Percentiles rank a stretch among this genome's conserved stretches.
Conservation (phyloP, 2,113 vertebrate genomes). For the Stigmatopora nigra region DNA sequence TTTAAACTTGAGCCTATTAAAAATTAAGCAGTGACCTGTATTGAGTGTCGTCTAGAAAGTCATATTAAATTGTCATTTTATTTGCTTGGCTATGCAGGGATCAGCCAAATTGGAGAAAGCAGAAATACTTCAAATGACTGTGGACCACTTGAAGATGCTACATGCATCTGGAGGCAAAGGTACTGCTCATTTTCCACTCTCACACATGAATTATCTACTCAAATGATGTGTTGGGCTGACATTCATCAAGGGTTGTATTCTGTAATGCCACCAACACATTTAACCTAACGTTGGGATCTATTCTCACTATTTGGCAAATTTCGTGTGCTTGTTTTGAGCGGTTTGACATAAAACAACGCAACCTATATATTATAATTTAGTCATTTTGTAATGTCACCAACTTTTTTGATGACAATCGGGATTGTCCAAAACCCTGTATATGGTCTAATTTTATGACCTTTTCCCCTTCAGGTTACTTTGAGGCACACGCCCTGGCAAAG, state of each 20-base stretch:
- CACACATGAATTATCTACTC: not conserved
- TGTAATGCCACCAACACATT: too few species aligned
- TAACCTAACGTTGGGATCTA: too few species aligned
- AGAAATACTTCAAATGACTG: slow-evolving; percentile 97
- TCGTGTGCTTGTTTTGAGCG: too few species aligned
- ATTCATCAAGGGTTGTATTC: not conserved
- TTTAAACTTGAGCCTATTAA: not conserved
- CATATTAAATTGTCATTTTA: not conserved
- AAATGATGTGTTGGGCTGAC: not conserved
- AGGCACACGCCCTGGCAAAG: slow-evolving; percentile 92
- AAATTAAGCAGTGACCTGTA: not conserved
- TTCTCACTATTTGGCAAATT: too few species aligned
- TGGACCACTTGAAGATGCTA: slow-evolving; percentile 97
- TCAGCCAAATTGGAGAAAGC: slow-evolving; percentile 97
- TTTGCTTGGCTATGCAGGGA: slow-evolving; percentile 66
- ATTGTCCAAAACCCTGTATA: not conserved
- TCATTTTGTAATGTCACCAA: too few species aligned
- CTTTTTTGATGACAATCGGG: too few species aligned
- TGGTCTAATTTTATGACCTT: slow-evolving; percentile 14
- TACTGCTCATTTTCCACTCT: slow-evolving; percentile 30
- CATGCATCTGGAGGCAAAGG: slow-evolving; percentile 95
- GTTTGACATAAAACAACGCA: too few species aligned
- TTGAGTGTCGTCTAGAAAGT: not conserved
- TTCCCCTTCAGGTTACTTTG: slow-evolving; percentile 81
- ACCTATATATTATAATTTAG: too few species aligned